Base-by-base conservation (phyloP, 2,888 invertebrate genomes). In the Tanytarsus gracilentus region DNA sequence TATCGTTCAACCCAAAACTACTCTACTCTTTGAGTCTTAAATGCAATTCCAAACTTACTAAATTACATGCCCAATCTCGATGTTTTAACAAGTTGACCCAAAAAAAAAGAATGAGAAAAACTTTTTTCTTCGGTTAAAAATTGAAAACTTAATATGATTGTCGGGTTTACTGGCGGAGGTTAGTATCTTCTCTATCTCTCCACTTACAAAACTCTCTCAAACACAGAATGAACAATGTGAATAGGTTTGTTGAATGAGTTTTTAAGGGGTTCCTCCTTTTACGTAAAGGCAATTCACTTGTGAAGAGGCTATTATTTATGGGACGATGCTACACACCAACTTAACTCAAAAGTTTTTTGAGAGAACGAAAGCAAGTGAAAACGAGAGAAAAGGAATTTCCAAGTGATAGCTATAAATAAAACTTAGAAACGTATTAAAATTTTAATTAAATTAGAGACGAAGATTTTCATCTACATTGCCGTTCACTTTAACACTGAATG, bases 121-220 rank as follows among this genome's bases (percentile, higher is more conserved):
- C 11, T 49, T 49, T 50, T 48, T 29, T 27, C 7, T 27, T 49
- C 26, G 8, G 14, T 30, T 6, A 30, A 48, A 58, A 58, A 58
- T 58, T 58, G 58, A 58, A 58, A 58, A 58, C 58, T 58, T 48
- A 58, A 58, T 58, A 58, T 48, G 58, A 58, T 58, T 58, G 58
- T 25, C 9, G 29, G 8, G 26, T 27, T 33, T 40, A 21, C 40
- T 40, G 40, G 18, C 18, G 44, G 21, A 44, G 11, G 23, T 44
- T 18, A 23, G 11, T 9, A 11, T 18, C 9, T 4, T 44, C 44
- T 21, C 44, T 44, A 23, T 44, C 21, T 44, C 44, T 23, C 18
- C 44, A 44, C 23, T 18, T 18, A 44, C 18, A 23, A 11, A 44
- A 21, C 3, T 44, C 6, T 18, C 23, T 44, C 44, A 21, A 8